Conservation (phyloP, 2,888 invertebrate genomes). For the Nemotelus nigrinus region DNA sequence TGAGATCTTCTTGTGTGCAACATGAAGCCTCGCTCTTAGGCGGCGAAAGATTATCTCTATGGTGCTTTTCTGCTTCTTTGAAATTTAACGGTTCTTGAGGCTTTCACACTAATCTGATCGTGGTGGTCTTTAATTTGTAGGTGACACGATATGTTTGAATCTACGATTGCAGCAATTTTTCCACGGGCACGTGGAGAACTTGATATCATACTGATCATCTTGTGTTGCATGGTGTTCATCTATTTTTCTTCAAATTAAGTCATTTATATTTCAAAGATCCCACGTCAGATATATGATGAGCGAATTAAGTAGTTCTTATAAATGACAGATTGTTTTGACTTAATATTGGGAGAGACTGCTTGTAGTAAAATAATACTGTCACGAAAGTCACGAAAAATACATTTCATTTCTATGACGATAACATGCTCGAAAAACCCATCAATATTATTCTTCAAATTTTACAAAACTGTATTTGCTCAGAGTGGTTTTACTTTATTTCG, state of each 20-base stretch:
- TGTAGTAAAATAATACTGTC: too few relatives aligned
- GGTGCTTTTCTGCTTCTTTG: slow-evolving; percentile 17
- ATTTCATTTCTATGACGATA: not conserved
- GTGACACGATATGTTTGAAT: not conserved
- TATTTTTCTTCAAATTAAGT: slow-evolving; percentile 25
- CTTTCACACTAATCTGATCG: slow-evolving; percentile 7
- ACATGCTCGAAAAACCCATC: not conserved
- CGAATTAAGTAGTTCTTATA: not conserved
- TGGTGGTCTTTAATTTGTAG: slow-evolving; percentile 24
- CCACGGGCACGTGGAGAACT: not conserved
- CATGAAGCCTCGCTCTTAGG: not conserved
- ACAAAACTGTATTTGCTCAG: too few relatives aligned
- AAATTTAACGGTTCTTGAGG: slow-evolving; percentile 16
- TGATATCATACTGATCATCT: not conserved
- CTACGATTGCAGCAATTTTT: not conserved
- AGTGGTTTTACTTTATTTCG: too few relatives aligned
- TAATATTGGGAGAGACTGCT: too few relatives aligned
- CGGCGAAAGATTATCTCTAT: slow-evolving; percentile 12
- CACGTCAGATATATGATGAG: slow-evolving; percentile 22
- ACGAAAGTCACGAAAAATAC: too few relatives aligned
- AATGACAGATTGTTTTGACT: not conserved
- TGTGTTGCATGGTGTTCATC: slow-evolving; percentile 4
- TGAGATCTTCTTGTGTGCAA: not conserved
- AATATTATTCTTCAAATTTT: too few relatives aligned
- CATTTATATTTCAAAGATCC: slow-evolving; percentile 20